A percentile compares a stretch with the other conserved stretches of the same genome.
Conservation (phyloP, 2,888 invertebrate species). For the Acleris laterana region DNA sequence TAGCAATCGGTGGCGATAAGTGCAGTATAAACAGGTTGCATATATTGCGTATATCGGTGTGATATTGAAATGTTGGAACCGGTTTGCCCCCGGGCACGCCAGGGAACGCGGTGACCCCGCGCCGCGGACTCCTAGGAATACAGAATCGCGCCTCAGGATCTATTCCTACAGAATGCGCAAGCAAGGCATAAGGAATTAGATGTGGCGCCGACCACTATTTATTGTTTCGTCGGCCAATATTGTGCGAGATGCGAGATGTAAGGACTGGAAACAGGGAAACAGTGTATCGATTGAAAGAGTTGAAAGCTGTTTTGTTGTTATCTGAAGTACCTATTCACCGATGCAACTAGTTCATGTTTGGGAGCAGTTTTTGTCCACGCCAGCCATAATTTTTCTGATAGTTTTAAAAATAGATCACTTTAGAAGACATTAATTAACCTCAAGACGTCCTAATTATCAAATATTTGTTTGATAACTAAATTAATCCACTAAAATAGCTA, state of each 20-base stretch:
- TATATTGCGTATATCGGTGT: conserved; percentile 70
- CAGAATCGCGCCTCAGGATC: conserved; percentile 70
- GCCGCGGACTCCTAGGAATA: conserved; percentile 67
- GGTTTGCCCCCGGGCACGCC: conserved; percentile 70
- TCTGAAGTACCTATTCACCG: too few species aligned
- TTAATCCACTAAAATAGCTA: conserved; percentile 21
- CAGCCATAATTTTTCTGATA: too few species aligned
- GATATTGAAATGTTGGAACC: conserved; percentile 81
- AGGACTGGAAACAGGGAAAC: background rate
- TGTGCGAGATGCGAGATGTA: conserved; percentile 7
- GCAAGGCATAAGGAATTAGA: conserved; percentile 72
- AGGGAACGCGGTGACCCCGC: conserved; percentile 76
- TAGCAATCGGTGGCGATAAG: conserved; percentile 49
- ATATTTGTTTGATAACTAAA: conserved; percentile 13
- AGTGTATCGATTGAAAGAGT: background rate
- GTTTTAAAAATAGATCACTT: too few species aligned
- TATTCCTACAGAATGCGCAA: conserved; percentile 49
- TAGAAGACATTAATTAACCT: conserved; percentile 9
- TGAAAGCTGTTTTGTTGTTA: too few species aligned
- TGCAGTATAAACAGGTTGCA: conserved; percentile 62
- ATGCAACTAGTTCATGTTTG: too few species aligned
- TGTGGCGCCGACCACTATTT: conserved; percentile 72
- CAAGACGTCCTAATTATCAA: conserved; percentile 12
- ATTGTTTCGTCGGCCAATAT: conserved; percentile 57
- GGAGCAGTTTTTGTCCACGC: too few species aligned